A percentile compares a stretch with the other conserved stretches of the same genome.
phyloP scores from a whole-genome alignment of 2,797 vertebrate species.

The Eupleurogrammus muticus region DNA sequence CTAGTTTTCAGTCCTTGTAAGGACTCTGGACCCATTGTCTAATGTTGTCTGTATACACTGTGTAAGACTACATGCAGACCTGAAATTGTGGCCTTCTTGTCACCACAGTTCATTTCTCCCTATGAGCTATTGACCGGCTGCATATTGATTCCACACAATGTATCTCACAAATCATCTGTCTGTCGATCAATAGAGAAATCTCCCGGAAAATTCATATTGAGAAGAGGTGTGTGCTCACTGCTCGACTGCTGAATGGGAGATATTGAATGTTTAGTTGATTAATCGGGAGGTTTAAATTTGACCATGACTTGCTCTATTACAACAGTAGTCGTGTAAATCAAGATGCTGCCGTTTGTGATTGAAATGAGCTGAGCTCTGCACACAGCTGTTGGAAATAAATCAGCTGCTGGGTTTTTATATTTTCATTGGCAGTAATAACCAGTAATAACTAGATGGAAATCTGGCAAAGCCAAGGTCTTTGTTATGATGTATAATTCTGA shows the following conservation, averaged over 20 bases:
- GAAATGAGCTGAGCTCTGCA: constrained; percentile 94
- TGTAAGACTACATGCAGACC: constrained; percentile 49
- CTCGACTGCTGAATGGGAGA: constrained; percentile 90
- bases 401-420: constrained; percentile 79
- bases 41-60: constrained; percentile 11
- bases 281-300: constrained; percentile 98
- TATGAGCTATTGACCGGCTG: constrained; percentile 90
- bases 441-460: constrained; percentile 89
- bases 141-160: constrained; percentile 95
- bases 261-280: constrained; percentile 99
- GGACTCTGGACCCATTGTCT: too few relatives aligned
- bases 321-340: constrained; percentile 98
- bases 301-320: constrained; percentile 94
- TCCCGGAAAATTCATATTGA: constrained; percentile 99
- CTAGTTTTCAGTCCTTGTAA: too few relatives aligned
- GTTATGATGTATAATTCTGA: constrained; percentile 73
- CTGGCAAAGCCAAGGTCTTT: constrained; percentile 91
- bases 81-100: constrained; percentile 69
- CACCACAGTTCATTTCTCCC: constrained; percentile 84
- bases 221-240: constrained; percentile 89
- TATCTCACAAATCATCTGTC: constrained; percentile 99
- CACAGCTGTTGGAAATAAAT: constrained; percentile 90
- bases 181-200: constrained; percentile 98
- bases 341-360: constrained; percentile 95
- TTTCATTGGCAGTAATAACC: constrained; percentile 94